Evolutionary conservation across 1,140 invertebrate species (phyloP).

Genomic region (Lerema accius): DNA sequence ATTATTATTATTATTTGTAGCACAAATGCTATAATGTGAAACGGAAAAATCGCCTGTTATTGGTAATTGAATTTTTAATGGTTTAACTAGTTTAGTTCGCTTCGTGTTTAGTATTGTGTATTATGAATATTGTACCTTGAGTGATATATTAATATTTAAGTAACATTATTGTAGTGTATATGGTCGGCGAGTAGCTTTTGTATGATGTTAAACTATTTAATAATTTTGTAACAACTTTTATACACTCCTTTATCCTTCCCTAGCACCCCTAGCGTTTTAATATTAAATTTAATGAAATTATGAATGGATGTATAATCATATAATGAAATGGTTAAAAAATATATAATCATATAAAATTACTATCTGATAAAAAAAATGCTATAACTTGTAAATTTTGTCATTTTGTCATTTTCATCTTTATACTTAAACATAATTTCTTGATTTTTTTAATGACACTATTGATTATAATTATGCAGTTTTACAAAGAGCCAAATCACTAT

Average conservation of each 20-base stretch:
- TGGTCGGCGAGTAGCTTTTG: slow-evolving; percentile 75
- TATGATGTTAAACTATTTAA: slow-evolving; percentile 81
- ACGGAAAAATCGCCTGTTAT: too few relatives aligned
- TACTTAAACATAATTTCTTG: not conserved
- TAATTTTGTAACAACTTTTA: slow-evolving; percentile 81
- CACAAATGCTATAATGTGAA: too few relatives aligned
- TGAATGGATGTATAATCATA: too few relatives aligned
- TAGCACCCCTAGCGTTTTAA: slow-evolving; percentile 70
- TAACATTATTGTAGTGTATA: slow-evolving; percentile 67
- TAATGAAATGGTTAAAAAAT: too few relatives aligned
- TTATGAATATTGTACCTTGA: slow-evolving; percentile 51
- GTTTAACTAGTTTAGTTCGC: not conserved
- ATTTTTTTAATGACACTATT: not conserved
- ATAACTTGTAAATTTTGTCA: slow-evolving; percentile 10
- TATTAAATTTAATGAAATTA: not conserved
- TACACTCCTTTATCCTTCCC: slow-evolving; percentile 81
- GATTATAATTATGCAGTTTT: not conserved
- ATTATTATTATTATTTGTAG: too few relatives aligned
- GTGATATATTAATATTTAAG: slow-evolving; percentile 67
- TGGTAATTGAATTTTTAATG: not conserved
- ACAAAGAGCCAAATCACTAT: not conserved
- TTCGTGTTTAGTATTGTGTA: slow-evolving; percentile 18
- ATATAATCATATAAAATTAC: not conserved
- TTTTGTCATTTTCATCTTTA: not conserved
- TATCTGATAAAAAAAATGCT: too few relatives aligned